Evolutionary conservation across 1,140 invertebrate genomes (phyloP), one percentile per base, ranked within the genome.

Genomic region (Drosophila ambigua): DNA sequence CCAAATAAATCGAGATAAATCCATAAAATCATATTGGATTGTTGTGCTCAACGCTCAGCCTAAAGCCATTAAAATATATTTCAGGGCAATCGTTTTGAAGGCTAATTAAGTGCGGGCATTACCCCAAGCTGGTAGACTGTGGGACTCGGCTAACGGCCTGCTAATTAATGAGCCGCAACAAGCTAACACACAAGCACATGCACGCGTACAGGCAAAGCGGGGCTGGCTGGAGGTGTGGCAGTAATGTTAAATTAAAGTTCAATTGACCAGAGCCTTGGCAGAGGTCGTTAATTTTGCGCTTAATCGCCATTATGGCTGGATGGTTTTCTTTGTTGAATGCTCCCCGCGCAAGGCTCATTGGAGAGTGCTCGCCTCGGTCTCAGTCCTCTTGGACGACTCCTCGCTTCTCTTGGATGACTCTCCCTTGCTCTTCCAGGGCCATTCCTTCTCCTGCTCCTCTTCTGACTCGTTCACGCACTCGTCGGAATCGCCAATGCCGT

Each of bases 131-230:
- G 39, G 23, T 31, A 28, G n/a, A 20, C 62, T 46, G 45, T 28
- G 54, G 49, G 35, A 45, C 48, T 57, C 16, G 39, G 46, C 46
- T 57, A 35, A 35, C 31, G 35, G 43, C 46, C 54, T 51, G 50
- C 24, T 54, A 58, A 59, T 87, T 87, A 87, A 87, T 81, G 82
- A 78, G 66, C 65, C 82, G 67, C 74, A 87, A 76, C 77, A 80
- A 81, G 68, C 53, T 61, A 50, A 35, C 44, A 26, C 49, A 64
- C 46, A 26, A 44, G 43, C 16, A 28, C 23, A 45, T 15, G 9
- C 50, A 28, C n/a, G 31, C 35, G 35, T 50, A 49, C 20, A 23
- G 44, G 6, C 28, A 45, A 4, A n/a, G 16, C 11, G 7, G 35
- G 35, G 11, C 35, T 39, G 35, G 4, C 3, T 39, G 35, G 15